These are phyloP conservation scores for Cyrtorhinus lividipennis DNA, from an alignment of 1,140 invertebrate genomes.

Conservation along the genomic window DNA sequence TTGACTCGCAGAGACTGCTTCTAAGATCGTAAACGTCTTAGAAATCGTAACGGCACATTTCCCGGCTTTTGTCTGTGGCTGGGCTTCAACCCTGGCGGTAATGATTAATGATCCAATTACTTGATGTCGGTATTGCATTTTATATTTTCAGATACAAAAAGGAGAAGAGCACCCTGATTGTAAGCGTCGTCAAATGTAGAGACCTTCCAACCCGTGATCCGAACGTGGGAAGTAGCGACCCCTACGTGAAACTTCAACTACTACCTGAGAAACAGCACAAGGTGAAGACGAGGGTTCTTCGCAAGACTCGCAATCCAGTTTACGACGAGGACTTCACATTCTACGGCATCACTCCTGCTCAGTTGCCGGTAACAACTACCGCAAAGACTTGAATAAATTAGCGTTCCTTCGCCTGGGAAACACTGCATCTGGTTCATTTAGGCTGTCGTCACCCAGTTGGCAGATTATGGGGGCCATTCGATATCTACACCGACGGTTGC, in stretches of 20 bases:
- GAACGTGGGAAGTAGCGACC: slow-evolving; percentile 53
- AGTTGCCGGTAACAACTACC: slow-evolving; percentile 58
- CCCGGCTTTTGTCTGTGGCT: too few relatives aligned
- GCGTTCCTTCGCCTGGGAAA: neutral
- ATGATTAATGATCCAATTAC: too few relatives aligned
- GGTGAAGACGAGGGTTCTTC: slow-evolving; percentile 83
- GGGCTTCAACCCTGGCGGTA: too few relatives aligned
- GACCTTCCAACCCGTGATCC: slow-evolving; percentile 66
- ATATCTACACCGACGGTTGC: too few relatives aligned
- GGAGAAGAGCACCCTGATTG: slow-evolving; percentile 77
- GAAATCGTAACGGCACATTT: too few relatives aligned
- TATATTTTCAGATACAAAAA: slow-evolving; percentile 49
- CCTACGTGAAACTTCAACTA: slow-evolving; percentile 87
- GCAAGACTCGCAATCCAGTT: slow-evolving; percentile 80
- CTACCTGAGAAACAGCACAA: slow-evolving; percentile 90
- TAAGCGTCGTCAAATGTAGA: slow-evolving; percentile 76
- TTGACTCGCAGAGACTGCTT: too few relatives aligned
- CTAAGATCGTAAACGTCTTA: too few relatives aligned
- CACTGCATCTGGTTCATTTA: neutral
- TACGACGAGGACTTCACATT: slow-evolving; percentile 97
- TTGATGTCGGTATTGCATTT: too few relatives aligned
- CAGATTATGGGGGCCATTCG: too few relatives aligned
- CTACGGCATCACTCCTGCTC: slow-evolving; percentile 74
- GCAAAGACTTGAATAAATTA: slow-evolving; percentile 2
- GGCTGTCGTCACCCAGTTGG: too few relatives aligned